A percentile compares a stretch with the other conserved stretches of the same genome.
These are phyloP conservation scores for Drosophila pallidifrons DNA, from an alignment of 1,140 invertebrate genomes.

Conservation along the genomic window DNA sequence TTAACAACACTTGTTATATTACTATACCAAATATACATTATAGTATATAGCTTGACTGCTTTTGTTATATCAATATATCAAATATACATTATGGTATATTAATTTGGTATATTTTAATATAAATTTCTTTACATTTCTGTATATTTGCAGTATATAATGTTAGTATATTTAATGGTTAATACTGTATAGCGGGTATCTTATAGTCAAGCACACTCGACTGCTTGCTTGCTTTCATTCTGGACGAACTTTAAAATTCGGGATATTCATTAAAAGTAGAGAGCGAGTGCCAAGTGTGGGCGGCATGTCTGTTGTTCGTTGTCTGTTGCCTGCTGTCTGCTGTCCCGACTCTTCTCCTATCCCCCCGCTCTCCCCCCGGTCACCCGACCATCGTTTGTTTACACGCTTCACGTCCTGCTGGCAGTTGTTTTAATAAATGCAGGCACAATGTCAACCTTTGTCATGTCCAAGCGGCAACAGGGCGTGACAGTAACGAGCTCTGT, in stretches of 20 bases:
- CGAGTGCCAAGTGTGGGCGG: background rate
- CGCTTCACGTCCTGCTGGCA: constrained; percentile 59
- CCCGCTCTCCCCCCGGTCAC: background rate
- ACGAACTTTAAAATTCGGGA: constrained; percentile 4
- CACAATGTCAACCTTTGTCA: constrained; percentile 77
- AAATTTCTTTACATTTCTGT: too few relatives aligned
- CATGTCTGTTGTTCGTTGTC: background rate
- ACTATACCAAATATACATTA: too few relatives aligned
- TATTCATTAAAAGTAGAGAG: constrained; percentile 6
- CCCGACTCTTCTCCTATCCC: background rate
- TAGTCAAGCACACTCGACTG: too few relatives aligned
- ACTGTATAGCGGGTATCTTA: too few relatives aligned
- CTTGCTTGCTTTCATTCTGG: background rate
- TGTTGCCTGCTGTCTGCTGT: background rate
- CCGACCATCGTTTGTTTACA: constrained; percentile 34
- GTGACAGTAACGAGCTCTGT: constrained; percentile 78
- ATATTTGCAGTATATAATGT: too few relatives aligned
- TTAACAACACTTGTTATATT: too few relatives aligned
- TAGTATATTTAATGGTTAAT: too few relatives aligned
- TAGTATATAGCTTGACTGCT: too few relatives aligned
- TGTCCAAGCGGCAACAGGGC: constrained; percentile 70
- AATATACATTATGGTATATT: too few relatives aligned
- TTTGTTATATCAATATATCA: too few relatives aligned
- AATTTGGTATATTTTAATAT: too few relatives aligned
- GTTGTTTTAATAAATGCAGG: constrained; percentile 79